Evolutionary conservation across 2,113 vertebrate genomes (phyloP).

Genomic region (Bucco capensis): DNA sequence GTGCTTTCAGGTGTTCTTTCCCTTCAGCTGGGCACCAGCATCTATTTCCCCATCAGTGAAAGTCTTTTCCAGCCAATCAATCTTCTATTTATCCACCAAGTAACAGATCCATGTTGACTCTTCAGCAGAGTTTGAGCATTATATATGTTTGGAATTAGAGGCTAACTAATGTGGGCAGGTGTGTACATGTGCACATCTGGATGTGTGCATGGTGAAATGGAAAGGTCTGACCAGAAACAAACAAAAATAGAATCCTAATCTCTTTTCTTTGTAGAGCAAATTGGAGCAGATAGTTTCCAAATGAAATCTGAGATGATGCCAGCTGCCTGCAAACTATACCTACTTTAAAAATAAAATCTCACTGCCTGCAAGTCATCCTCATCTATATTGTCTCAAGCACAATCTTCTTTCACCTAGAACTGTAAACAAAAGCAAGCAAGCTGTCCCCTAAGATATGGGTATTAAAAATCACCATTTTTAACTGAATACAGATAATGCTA

Average conservation of each 20-base stretch:
- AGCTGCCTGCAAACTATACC: slow-evolving; percentile 34
- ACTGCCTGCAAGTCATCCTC: not conserved
- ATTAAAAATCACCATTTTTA: not conserved
- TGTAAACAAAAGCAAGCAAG: not conserved
- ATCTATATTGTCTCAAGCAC: not conserved
- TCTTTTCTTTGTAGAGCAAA: slow-evolving; percentile 11
- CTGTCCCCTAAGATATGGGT: not conserved
- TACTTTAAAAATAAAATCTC: slow-evolving; percentile 47
- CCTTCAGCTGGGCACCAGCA: not conserved
- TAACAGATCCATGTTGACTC: not conserved
- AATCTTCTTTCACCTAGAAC: not conserved
- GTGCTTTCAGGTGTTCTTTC: slow-evolving; percentile 19
- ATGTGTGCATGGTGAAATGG: not conserved
- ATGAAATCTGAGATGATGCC: slow-evolving; percentile 43
- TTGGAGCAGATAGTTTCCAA: slow-evolving; percentile 43
- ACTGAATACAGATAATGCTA: not conserved
- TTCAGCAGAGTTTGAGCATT: not conserved
- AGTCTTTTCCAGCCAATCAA: slow-evolving; percentile 27
- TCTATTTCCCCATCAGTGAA: not conserved
- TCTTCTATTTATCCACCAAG: slow-evolving; percentile 5
- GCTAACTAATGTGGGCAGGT: not conserved
- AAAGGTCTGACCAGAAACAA: not conserved
- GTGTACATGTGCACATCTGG: not conserved
- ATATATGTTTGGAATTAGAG: not conserved
- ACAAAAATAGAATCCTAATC: slow-evolving; percentile 33